Evolutionary conservation across 2,113 vertebrate genomes (phyloP).

Genomic region (Calidris pugnax): DNA sequence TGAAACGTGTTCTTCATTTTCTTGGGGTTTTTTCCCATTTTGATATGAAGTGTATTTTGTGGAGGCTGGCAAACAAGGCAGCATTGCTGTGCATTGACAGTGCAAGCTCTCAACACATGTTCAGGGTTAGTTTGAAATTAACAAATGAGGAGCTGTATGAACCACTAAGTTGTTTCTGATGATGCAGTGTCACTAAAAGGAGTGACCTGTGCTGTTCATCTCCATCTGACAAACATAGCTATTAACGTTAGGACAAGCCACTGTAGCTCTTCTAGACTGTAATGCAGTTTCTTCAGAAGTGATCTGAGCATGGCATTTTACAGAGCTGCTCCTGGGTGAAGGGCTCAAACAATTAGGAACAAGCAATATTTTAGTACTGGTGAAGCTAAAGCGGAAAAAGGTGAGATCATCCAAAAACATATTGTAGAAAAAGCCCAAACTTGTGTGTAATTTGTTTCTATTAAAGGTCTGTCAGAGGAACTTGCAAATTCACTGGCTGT

Average conservation of each 20-base stretch:
- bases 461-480: neutral
- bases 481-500: neutral
- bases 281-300: neutral
- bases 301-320: neutral
- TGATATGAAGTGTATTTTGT: neutral
- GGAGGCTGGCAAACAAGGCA: neutral
- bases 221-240: neutral
- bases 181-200: neutral
- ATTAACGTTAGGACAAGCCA: neutral
- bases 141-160: neutral
- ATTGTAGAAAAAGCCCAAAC: neutral
- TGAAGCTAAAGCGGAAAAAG: neutral
- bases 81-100: neutral
- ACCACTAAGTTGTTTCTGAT: neutral
- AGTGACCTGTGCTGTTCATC: neutral
- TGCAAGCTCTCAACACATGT: rapidly evolving
- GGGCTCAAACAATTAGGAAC: rapidly evolving
- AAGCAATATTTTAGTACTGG: neutral
- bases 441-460: neutral
- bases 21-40: rapidly evolving
- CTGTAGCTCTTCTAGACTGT: neutral
- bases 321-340: neutral
- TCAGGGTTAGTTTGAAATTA: neutral
- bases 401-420: neutral
- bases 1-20: neutral